Evolutionary conservation across 2,888 invertebrate genomes (phyloP).

Genomic region (Cynaeus angustus): DNA sequence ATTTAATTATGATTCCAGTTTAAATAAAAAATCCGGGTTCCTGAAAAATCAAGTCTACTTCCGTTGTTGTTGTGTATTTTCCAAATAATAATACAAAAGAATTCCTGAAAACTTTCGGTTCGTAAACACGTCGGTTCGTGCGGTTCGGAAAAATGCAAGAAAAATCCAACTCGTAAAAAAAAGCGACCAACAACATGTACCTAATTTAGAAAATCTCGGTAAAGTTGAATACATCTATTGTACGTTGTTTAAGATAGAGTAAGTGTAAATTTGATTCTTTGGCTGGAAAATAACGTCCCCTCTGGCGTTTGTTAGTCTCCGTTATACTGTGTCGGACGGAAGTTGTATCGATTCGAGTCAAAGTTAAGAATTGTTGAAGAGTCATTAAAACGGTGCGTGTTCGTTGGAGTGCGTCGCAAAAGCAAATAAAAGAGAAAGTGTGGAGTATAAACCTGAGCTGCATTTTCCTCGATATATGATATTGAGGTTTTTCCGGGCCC

Average conservation of each 20-base stretch:
- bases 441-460: conserved; percentile 78
- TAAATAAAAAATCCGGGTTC: too few relatives aligned
- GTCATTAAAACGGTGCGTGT: conserved; percentile 31
- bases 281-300: neutral
- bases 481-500: conserved; percentile 80
- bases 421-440: conserved; percentile 28
- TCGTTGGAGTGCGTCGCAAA: neutral
- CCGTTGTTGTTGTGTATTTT: too few relatives aligned
- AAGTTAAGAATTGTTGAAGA: conserved; percentile 19
- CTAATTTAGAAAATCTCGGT: too few relatives aligned
- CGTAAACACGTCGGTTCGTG: too few relatives aligned
- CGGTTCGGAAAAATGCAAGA: too few relatives aligned
- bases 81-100: too few relatives aligned
- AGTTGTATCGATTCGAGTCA: conserved; percentile 9
- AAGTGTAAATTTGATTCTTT: conserved; percentile 2
- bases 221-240: too few relatives aligned
- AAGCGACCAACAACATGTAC: too few relatives aligned
- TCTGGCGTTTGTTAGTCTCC: conserved; percentile 8
- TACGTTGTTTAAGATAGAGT: neutral
- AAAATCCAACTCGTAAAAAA: too few relatives aligned
- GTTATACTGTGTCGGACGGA: conserved; percentile 3
- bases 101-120: too few relatives aligned
- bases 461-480: conserved; percentile 90
- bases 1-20: too few relatives aligned
- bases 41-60: too few relatives aligned